These are phyloP conservation scores for Trichosurus vulpecula DNA, from an alignment of 2,797 vertebrate genomes.

Conservation along the genomic window DNA sequence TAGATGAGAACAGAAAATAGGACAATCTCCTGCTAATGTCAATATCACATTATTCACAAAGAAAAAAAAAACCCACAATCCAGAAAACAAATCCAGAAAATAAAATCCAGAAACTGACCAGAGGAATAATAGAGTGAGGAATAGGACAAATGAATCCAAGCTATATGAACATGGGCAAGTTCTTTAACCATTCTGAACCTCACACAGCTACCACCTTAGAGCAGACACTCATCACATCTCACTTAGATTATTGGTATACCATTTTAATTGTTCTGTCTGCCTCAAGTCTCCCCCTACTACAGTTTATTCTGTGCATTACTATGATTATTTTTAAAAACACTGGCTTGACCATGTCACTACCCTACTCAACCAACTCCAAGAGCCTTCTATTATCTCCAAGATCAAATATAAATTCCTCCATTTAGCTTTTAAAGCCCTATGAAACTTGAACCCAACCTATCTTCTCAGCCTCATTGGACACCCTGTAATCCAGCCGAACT, in stretches of 20 bases:
- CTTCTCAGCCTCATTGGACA: too few relatives aligned
- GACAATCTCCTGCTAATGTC: not conserved
- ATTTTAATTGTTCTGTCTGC: not conserved
- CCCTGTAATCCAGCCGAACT: too few relatives aligned
- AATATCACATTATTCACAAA: constrained; percentile 1
- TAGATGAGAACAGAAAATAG: not conserved
- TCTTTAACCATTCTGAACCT: not conserved
- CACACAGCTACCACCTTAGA: not conserved
- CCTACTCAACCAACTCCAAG: not conserved
- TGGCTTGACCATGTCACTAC: not conserved
- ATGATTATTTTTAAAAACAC: not conserved
- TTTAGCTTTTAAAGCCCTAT: not conserved
- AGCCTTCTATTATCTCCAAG: not conserved
- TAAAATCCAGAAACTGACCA: not conserved
- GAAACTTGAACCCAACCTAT: not conserved
- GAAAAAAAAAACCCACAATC: not conserved
- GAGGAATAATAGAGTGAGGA: not conserved
- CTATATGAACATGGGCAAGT: not conserved
- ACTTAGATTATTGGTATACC: not conserved
- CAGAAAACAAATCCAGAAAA: not conserved
- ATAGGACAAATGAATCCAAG: constrained; percentile 6
- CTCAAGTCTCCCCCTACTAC: not conserved
- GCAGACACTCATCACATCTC: not conserved
- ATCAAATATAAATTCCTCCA: not conserved
- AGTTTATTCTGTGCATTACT: not conserved